Base-by-base conservation (phyloP, 92 coral and sea anemone genomes). In the Ricordea florida region DNA sequence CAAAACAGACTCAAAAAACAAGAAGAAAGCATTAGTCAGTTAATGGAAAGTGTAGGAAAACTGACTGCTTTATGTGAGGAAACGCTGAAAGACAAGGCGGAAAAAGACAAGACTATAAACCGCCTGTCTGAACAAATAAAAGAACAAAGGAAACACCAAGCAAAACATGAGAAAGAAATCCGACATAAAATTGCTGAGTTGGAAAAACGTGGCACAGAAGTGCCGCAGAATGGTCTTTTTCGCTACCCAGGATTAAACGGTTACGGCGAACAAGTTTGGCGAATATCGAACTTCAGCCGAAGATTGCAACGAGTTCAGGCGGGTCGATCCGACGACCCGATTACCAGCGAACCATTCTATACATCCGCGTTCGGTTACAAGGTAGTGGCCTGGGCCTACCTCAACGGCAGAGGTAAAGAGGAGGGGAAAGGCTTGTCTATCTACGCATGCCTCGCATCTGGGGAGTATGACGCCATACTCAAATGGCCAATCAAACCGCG, bases 401-500 rank as follows among this genome's bases (percentile, higher is more conserved):
- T 96, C 24, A 96, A 96, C 55, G 99, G 99, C 1, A 90, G 99
- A 45, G 99, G 96, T 24, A 92, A 92, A 59, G 94, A 87, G 72
- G 89, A 70, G 53, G 91, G 89, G 24, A 73, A 69, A 10, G 79
- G 93, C 31, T 38, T 96, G 66, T 96, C 99, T 51, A 48, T 96
- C 30, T 96, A 96, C 87, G 97, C 93, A 45, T 92, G 93, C 84
- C 96, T 96, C 53, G 72, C 87, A 85, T 58, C 57, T 52, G 97
- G 99, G 29, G 99, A 96, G 63, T 96, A 87, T 76, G 99, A 96
- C 89, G 76, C 97, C 24, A 57, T 92, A 48, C 83, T 96, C 57
- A 71, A 69, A 47, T 96, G 99, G 99, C 99, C 99, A 72, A 96
- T 96, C 68, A 92, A 82, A 74, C 99, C 99, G 6, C 92, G 81